Conservation (phyloP, 2,797 vertebrate species). For the Capromys pilorides region DNA sequence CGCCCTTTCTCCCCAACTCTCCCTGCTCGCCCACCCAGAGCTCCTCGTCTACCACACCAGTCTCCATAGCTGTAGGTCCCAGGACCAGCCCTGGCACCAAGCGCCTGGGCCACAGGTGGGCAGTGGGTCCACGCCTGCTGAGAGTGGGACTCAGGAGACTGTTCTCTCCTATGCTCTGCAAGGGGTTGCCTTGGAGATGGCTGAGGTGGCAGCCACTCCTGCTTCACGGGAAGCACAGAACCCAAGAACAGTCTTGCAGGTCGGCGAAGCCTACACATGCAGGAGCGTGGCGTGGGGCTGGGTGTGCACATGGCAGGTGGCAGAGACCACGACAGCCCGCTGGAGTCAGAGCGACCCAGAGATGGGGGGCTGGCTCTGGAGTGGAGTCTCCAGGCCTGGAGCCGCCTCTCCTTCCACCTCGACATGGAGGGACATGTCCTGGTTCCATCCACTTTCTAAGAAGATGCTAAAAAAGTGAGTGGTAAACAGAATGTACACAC, state of each 20-base stretch:
- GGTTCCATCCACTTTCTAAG: neutral
- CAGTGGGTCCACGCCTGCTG: neutral
- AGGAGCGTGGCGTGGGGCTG: neutral
- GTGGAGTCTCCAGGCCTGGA: neutral
- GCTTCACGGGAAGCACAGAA: neutral
- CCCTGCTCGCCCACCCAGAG: neutral
- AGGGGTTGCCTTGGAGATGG: neutral
- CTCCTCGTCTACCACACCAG: neutral
- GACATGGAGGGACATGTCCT: neutral
- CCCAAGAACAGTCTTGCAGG: neutral
- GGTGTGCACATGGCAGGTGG: neutral
- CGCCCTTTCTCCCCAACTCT: neutral
- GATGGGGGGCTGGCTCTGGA: neutral
- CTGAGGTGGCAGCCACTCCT: neutral
- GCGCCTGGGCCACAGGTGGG: neutral
- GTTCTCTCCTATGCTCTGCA: neutral
- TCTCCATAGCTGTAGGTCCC: neutral
- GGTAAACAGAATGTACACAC: neutral
- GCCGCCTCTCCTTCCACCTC: neutral
- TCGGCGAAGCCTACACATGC: neutral
- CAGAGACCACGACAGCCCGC: neutral
- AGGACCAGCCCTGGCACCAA: too few relatives aligned
- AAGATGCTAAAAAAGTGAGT: neutral
- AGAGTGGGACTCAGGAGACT: neutral
- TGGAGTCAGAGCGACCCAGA: neutral